Evolutionary conservation across 2,888 invertebrate species (phyloP), one percentile per base, ranked within the genome.

Genomic region (Polyommatus icarus): DNA sequence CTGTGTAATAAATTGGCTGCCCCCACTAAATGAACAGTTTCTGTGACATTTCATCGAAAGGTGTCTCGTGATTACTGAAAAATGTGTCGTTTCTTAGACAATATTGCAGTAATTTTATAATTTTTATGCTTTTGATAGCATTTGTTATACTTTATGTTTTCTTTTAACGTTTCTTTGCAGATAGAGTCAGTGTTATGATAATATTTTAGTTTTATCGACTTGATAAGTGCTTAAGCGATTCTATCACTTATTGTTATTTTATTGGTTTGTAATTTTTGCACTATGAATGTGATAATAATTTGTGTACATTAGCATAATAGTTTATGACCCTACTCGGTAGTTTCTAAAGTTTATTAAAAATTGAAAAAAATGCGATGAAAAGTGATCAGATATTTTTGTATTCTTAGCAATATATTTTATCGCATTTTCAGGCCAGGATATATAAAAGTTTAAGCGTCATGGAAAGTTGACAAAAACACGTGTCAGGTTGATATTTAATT

Each of bases 131-230:
- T 24, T 10, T 24, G 12, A 24, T 61, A 36, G 4, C n/a, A 20
- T 40, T 40, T 20, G 7, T 8, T 72, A 40, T 72, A 40, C n/a
- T 72, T 72, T 72, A 72, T 72, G 36, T 36, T 40, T 72, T 40
- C 72, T 72, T 72, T 72, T 72, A 72, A 72, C 71, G 36, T 72
- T 40, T 72, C 40, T 72, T 12, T 0, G 7, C 15, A 29, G 67
- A 6, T 67, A 29, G 24, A 61, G 29, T 18, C 29, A 15, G 6
- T 67, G 67, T 67, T 32, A 29, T 32, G 18, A 7, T 67, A 67
- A 67, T 67, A 67, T 67, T 67, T 67, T 32, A 32, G 67, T 67
- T 67, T 67, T 29, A 67, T 67, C 5, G 29, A 12, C 6, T 32
- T 7, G 29, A 32, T 67, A 67, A 67, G 67, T 67, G 67, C 29